Base-by-base conservation (phyloP, 2,113 vertebrate species). In the Gallinago undulata region DNA sequence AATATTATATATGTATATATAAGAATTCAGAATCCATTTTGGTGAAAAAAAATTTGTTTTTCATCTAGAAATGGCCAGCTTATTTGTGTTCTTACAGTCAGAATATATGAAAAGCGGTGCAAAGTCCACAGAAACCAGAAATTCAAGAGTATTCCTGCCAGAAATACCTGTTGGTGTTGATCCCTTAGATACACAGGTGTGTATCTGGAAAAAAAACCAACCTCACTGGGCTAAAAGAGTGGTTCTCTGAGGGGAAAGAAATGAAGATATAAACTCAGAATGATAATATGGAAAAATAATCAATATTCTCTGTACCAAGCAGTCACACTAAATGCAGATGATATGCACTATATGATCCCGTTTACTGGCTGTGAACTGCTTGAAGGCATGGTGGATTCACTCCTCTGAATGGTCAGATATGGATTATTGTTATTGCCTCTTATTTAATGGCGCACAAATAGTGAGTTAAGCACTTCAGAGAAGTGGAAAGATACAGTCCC, bases 301-400 rank as follows among this genome's bases (percentile, higher is more conserved):
- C 50, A 82, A 76, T 82, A 76, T 83, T 94, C 69, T 76, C 51
- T 64, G 53, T 6, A 62, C 27, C 93, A 78, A 79, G 81, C 74
- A 89, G 95, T 17, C 81, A 75, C 89, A 82, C 43, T 87, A 87
- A 96, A 96, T 53, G 78, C 87, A 96, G 81, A 94, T 91, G 91
- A 82, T 76, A 75, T 73, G 94, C 87, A 79, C 87, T 79, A 7
- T 37, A 69, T 62, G 96, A 89, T 93, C 89, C 87, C 81, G 87
- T 97, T 96, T 73, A 87, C 2, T 63, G 87, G 63, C 87, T 72
- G 45, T 11, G 77, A 80, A 64, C 64, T 33, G 76, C 95, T 91
- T 31, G 9, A 59, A 81, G 93, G 80, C 86, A 78, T 1, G 7
- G 68, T 87, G 93, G 16, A 68, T 87, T 92, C 67, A 31, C 70